A percentile compares a stretch with the other conserved stretches of the same genome.
phyloP scores from a whole-genome alignment of 2,888 invertebrate genomes.

The Andrena dorsata region DNA sequence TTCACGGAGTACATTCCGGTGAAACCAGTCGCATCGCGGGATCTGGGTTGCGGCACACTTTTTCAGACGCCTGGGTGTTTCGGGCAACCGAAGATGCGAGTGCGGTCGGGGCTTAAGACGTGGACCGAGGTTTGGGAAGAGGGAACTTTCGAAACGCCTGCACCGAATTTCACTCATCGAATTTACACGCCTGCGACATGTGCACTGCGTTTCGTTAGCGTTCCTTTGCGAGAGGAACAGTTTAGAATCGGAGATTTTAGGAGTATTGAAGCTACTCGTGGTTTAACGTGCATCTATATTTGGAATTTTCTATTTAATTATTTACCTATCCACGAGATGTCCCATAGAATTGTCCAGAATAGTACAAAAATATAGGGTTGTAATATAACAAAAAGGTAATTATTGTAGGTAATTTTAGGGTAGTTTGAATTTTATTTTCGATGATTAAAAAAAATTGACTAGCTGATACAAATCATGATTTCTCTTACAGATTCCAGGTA shows the following conservation, averaged over 20 bases:
- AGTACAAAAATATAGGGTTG: no score
- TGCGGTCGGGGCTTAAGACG: constrained; percentile 21
- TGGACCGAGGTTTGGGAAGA: constrained; percentile 13
- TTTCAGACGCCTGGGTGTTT: constrained; percentile 54
- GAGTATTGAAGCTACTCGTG: no score
- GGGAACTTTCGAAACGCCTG: constrained; percentile 47
- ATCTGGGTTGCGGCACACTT: constrained; percentile 77
- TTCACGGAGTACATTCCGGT: constrained; percentile 53
- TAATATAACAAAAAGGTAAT: no score
- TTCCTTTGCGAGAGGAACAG: no score
- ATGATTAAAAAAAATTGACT: background rate
- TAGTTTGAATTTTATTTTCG: no score
- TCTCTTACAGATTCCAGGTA: background rate
- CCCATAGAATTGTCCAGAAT: no score
- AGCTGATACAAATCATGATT: background rate
- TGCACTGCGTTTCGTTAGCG: no score
- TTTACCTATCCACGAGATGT: no score
- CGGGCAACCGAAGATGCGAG: constrained; percentile 52
- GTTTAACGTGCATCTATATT: no score
- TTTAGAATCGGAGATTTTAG: background rate
- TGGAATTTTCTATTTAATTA: no score
- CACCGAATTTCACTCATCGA: constrained; percentile 48
- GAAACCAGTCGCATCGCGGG: constrained; percentile 64
- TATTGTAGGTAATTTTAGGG: no score
- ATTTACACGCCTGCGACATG: no score